These are phyloP conservation scores for Poeciliopsis gracilis DNA, from an alignment of 2,797 vertebrate species.

Conservation along the genomic window DNA sequence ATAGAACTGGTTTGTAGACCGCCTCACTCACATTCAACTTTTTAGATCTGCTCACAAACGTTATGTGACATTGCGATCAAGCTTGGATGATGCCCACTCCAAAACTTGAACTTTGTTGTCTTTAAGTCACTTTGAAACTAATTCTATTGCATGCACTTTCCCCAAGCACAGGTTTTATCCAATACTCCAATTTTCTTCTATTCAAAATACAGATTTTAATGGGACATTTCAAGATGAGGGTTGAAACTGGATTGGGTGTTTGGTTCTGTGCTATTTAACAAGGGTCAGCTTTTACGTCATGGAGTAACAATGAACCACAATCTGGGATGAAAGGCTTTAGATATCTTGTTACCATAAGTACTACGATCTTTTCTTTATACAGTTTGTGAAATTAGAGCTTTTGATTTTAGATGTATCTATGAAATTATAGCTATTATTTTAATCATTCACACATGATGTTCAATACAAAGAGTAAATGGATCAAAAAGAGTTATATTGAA, in stretches of 20 bases:
- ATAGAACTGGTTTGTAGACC: neutral
- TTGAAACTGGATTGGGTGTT: neutral
- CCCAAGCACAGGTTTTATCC: neutral
- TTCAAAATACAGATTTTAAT: neutral
- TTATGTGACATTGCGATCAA: neutral
- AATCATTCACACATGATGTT: neutral
- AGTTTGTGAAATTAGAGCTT: conserved; percentile 1
- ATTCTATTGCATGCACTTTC: neutral
- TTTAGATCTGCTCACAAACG: neutral
- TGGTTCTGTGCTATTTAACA: neutral
- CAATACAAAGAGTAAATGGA: conserved; percentile 1
- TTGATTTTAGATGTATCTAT: conserved; percentile 4
- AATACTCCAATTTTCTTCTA: neutral
- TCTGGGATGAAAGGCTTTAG: neutral
- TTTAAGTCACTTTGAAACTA: neutral
- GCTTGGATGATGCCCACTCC: neutral
- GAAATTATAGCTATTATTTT: conserved; percentile 7
- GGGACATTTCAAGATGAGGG: neutral
- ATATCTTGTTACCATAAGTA: neutral
- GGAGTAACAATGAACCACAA: neutral
- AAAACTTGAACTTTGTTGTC: neutral
- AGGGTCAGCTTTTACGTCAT: neutral
- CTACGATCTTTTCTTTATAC: neutral
- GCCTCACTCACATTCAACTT: neutral
- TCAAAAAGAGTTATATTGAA: neutral